Base-by-base conservation (phyloP, 2,797 vertebrate species). In the Sebastes reedi region DNA sequence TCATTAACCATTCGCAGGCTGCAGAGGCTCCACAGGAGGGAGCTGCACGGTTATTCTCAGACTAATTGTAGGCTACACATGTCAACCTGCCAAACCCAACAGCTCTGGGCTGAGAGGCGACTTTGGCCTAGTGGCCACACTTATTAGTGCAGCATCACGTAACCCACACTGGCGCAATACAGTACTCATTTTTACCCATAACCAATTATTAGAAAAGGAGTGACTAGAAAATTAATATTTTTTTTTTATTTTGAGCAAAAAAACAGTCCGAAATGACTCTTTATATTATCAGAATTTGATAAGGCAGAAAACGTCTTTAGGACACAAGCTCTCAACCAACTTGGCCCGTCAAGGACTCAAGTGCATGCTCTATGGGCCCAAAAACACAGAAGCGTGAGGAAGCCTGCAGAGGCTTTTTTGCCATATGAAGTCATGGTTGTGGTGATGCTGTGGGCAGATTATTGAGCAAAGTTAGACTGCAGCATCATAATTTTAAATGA, bases 21-120 rank as follows among this genome's bases (percentile, higher is more conserved):
- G 36, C 50, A 67, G 18, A 62, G 25, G 46, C 25, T 61, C 68
- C 68, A 77, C 58, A 74, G 30, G 59, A 61, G 62, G 55, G 59
- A 27, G 39, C 27, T 27, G 65, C 46, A 30, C 8, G 32, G 50
- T 29, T 11, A 30, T 24, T 67, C 13, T 18, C 8, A 46, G 20
- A 25, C 34, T 65, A 72, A 72, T 56, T 34, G n/a, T 20, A 50
- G 18, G 46, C 46, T 69, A 55, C 8, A 55, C 29, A 54, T 22
- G 52, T 24, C 52, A 67, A 30, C 42, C 27, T 52, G 42, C 42
- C 29, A 73, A 62, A 56, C 24, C 30, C 16, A 58, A 46, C 39
- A 42, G 25, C 13, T 55, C 32, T 70, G 13, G 18, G 13, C 67
- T 32, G 36, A 27, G 34, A 50, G 9, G 42, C 14, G 2, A 25